Percentiles rank a stretch among this genome's conserved stretches.
These are phyloP conservation scores for Calameuta filiformis DNA, from an alignment of 2,888 invertebrate species.

Conservation along the genomic window DNA sequence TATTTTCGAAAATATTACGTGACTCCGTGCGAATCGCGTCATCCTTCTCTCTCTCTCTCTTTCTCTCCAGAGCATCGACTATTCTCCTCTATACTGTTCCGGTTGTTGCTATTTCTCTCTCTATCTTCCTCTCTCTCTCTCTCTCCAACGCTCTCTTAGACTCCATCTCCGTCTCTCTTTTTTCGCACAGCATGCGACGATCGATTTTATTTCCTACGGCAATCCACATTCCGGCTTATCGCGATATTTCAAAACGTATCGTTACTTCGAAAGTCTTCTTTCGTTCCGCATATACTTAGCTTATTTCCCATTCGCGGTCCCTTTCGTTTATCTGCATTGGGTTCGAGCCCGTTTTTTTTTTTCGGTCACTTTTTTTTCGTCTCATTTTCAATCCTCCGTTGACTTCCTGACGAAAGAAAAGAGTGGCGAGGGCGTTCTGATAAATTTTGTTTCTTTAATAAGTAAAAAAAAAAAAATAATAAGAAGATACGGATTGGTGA, in stretches of 20 bases:
- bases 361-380: background rate
- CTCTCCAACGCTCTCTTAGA: background rate
- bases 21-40: conserved; percentile 11
- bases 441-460: background rate
- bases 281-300: background rate
- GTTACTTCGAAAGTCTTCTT: background rate
- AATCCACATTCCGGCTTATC: conserved; percentile 42
- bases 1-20: conserved; percentile 49
- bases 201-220: conserved; percentile 46
- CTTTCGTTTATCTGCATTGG: background rate
- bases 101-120: background rate
- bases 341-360: background rate
- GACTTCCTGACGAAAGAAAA: background rate
- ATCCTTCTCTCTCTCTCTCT: background rate
- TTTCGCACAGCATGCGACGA: conserved; percentile 18
- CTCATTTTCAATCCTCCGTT: background rate
- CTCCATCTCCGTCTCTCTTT: background rate
- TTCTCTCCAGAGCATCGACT: background rate
- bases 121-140: background rate
- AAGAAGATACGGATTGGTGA: background rate
- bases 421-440: background rate
- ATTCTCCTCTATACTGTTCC: background rate
- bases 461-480: too few relatives aligned
- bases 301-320: background rate
- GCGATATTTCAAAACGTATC: conserved; percentile 29